These are phyloP conservation scores for Channa maculata DNA, from an alignment of 2,113 vertebrate genomes.

Conservation along the genomic window DNA sequence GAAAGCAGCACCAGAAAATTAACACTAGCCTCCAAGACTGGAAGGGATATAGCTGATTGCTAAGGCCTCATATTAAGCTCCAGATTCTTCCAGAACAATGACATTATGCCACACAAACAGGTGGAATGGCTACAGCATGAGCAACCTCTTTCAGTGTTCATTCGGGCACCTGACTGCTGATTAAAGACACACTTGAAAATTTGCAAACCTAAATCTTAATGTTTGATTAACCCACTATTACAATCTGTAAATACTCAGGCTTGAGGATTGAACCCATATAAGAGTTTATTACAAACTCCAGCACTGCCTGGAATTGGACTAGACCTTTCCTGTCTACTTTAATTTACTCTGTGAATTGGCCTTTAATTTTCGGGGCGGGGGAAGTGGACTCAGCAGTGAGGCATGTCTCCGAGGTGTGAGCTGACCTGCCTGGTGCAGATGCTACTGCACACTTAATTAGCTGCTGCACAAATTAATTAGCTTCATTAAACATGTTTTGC, in stretches of 20 bases:
- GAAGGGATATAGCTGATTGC: no score
- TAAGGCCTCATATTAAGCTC: no score
- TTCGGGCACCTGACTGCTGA: no score
- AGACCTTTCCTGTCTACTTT: slow-evolving; percentile 25
- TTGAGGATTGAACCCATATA: slow-evolving; percentile 34
- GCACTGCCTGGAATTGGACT: background rate
- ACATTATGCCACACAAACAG: no score
- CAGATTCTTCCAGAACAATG: no score
- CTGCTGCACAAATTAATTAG: slow-evolving; percentile 65
- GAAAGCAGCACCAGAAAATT: no score
- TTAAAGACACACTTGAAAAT: no score
- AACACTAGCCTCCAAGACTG: no score
- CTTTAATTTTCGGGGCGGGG: slow-evolving; percentile 28
- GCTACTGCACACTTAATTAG: slow-evolving; percentile 58
- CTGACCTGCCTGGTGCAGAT: slow-evolving; percentile 45
- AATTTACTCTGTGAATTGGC: slow-evolving; percentile 54
- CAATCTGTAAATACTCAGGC: slow-evolving; percentile 30
- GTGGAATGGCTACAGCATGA: no score
- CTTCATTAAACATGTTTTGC: slow-evolving; percentile 68
- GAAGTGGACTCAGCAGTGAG: background rate
- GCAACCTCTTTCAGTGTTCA: no score
- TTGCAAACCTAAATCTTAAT: background rate
- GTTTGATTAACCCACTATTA: slow-evolving; percentile 15
- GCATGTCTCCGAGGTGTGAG: slow-evolving; percentile 25
- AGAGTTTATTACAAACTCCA: background rate